Base-by-base conservation (phyloP, 2,888 invertebrate genomes). In the Candidula unifasciata region DNA sequence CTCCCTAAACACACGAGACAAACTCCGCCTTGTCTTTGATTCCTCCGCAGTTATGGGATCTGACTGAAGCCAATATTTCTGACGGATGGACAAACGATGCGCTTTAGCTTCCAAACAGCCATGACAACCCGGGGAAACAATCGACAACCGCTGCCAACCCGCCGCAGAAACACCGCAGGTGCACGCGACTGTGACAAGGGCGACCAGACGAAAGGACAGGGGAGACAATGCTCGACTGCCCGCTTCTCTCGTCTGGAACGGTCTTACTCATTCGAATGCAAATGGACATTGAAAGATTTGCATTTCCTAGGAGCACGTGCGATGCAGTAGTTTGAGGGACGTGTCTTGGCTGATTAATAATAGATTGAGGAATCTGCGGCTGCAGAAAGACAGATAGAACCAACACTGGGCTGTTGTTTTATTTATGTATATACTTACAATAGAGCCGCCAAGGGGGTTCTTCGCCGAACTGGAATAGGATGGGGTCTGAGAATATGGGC, bases 81-180 rank as follows among this genome's bases (percentile, higher is more conserved):
- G 80, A 81, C 80, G 71, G 30, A 81, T 81, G 71, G 71, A 69
- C 80, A 54, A 81, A 81, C 57, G 60, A 81, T 81, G 57, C 71
- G 57, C 73, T 27, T 57, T 37, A 24, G 54, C 30, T 57, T 33
- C n/a, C 66, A 8, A 1, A 6, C 24, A 57, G 2, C 54, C 27
- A 81, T 13, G 44, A 6, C 6, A 24, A 66, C 10, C 52, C 35
- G 52, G 33, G 66, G 54, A 71, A 81, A 68, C 37, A 30, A 44
- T 71, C 80, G 71, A 81, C 30, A 52, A 71, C 71, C 57, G 52
- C 37, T 66, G 71, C 35, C 71, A 68, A 54, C 57, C 80, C 18
- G 57, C 35, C 57, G 30, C 80, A 81, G 80, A 37, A n/a, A n/a
- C 71, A 81, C 71, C 71, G 80, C 80, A 81, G 80, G 80, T 81